Evolutionary conservation across 2,113 vertebrate species (phyloP).

Genomic region (Myodes glareolus): DNA sequence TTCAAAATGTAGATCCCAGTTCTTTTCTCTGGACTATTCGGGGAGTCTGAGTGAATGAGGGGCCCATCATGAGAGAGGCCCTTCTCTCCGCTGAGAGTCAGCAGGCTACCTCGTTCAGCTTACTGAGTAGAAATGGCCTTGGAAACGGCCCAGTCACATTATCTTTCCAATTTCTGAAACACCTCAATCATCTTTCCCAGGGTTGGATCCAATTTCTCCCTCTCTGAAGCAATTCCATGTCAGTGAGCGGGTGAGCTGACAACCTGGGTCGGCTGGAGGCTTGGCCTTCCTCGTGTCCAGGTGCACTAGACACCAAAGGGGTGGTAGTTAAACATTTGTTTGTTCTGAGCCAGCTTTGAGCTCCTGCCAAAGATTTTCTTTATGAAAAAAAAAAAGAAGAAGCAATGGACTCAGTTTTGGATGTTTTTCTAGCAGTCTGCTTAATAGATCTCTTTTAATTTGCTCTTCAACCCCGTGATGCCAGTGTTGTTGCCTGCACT

Average conservation of each 20-base stretch:
- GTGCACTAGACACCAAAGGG: rapidly evolving
- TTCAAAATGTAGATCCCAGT: not conserved
- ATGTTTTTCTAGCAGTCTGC: not conserved
- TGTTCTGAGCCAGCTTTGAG: not conserved
- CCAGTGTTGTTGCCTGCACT: not conserved
- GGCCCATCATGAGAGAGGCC: not conserved
- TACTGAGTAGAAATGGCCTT: slow-evolving; percentile 46
- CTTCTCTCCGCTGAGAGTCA: not conserved
- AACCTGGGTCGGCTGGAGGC: not conserved
- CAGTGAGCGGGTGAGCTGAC: not conserved
- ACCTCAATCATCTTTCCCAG: slow-evolving; percentile 49
- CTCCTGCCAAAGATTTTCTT: not conserved
- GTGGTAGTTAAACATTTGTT: not conserved
- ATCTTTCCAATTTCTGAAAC: slow-evolving; percentile 64
- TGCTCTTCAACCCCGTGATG: rapidly evolving
- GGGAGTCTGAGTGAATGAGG: not conserved
- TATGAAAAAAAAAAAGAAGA: not conserved
- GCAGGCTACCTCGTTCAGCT: slow-evolving; percentile 9
- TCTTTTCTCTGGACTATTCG: not conserved
- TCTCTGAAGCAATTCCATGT: not conserved
- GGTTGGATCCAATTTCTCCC: slow-evolving; percentile 49
- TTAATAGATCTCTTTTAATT: not conserved
- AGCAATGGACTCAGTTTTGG: not conserved
- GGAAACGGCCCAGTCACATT: slow-evolving; percentile 44
- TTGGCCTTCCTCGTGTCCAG: not conserved